These are phyloP conservation scores for Nycticebus coucang DNA, from an alignment of 2,113 vertebrate species.

Conservation along the genomic window DNA sequence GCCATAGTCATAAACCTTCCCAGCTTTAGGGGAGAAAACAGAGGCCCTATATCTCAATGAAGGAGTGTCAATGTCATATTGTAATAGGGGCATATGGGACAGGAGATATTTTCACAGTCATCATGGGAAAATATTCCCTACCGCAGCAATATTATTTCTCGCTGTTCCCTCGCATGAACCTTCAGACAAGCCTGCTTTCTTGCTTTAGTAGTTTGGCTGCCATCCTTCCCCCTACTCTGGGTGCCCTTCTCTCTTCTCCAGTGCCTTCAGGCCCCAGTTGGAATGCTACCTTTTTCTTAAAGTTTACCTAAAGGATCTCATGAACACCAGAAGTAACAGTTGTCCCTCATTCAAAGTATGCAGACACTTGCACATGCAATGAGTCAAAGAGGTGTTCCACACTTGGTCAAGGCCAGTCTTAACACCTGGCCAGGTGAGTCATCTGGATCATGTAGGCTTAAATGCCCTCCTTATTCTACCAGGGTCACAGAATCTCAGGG, in stretches of 20 bases:
- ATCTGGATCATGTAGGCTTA: not conserved
- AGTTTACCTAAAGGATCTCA: not conserved
- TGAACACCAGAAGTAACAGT: not conserved
- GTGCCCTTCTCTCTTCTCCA: not conserved
- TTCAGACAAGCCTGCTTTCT: not conserved
- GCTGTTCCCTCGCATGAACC: not conserved
- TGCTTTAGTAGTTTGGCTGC: not conserved
- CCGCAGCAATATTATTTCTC: not conserved
- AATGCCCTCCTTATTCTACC: conserved; percentile 2
- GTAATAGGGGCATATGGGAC: not conserved
- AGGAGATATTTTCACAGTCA: not conserved
- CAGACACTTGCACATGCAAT: not conserved
- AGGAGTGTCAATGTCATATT: not conserved
- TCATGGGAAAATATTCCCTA: not conserved
- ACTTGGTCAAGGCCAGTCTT: not conserved
- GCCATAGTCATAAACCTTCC: not conserved
- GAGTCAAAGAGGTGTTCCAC: not conserved
- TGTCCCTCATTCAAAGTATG: not conserved
- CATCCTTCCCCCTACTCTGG: not conserved
- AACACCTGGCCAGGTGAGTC: not conserved
- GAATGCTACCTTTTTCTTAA: not conserved
- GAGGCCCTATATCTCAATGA: not conserved
- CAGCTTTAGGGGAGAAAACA: not conserved
- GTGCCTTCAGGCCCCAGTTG: not conserved
- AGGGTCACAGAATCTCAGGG: not conserved